Evolutionary conservation across 2,888 invertebrate species (phyloP).

Genomic region (Apotomis capreana): DNA sequence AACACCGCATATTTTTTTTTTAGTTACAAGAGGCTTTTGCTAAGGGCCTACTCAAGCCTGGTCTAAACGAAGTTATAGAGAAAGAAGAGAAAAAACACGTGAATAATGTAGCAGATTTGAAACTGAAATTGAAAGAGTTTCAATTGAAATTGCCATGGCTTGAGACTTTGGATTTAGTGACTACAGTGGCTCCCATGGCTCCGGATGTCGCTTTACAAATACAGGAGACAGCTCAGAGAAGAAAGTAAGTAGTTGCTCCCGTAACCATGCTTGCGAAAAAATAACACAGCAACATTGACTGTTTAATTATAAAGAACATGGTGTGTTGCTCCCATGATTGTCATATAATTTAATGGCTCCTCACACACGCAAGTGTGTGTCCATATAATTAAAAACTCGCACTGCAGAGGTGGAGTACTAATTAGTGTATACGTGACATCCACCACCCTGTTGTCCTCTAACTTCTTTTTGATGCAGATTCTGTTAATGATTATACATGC

Average conservation of each 20-base stretch:
- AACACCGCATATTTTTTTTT: slow-evolving; percentile 30
- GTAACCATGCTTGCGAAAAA: not conserved
- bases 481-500: too few relatives aligned
- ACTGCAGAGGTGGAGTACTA: too few relatives aligned
- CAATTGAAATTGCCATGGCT: slow-evolving; percentile 91
- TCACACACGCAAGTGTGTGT: too few relatives aligned
- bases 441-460: too few relatives aligned
- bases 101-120: slow-evolving; percentile 89
- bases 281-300: too few relatives aligned
- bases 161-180: slow-evolving; percentile 92
- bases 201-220: slow-evolving; percentile 92
- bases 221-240: slow-evolving; percentile 88
- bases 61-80: slow-evolving; percentile 88
- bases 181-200: slow-evolving; percentile 90
- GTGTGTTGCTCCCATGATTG: too few relatives aligned
- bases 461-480: too few relatives aligned
- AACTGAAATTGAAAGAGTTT: slow-evolving; percentile 88
- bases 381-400: too few relatives aligned
- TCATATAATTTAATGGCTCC: too few relatives aligned
- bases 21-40: slow-evolving; percentile 96
- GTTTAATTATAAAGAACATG: too few relatives aligned
- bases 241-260: slow-evolving; percentile 70
- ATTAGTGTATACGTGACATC: too few relatives aligned
- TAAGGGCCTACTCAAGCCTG: slow-evolving; percentile 92
- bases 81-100: slow-evolving; percentile 82